phyloP scores from a whole-genome alignment of 2,888 invertebrate genomes.

The Sussaba pulchella region DNA sequence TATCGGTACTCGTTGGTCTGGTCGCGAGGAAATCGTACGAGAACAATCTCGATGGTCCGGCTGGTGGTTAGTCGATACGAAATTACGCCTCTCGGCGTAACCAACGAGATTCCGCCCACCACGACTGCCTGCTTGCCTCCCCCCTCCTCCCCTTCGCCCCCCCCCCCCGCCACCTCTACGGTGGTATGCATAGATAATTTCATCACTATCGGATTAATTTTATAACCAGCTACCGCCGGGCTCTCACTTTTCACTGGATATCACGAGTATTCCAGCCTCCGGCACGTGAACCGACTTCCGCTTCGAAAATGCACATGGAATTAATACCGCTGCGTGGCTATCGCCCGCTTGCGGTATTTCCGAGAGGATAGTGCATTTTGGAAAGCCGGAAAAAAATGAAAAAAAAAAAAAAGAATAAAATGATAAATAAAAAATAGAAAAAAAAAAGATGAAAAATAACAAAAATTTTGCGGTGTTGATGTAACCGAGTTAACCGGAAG shows the following conservation, averaged over 20 bases:
- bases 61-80: constrained; percentile 47
- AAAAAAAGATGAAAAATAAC: background rate
- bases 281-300: background rate
- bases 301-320: background rate
- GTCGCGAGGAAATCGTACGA: background rate
- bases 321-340: too few species aligned
- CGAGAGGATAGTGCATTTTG: background rate
- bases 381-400: background rate
- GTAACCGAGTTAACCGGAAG: background rate
- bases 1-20: background rate
- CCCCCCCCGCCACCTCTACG: background rate
- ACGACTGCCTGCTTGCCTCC: constrained; percentile 31
- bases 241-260: constrained; percentile 14
- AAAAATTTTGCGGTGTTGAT: background rate
- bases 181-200: constrained; percentile 32
- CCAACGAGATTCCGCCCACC: constrained; percentile 54
- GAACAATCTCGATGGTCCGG: constrained; percentile 1
- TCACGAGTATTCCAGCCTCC: background rate
- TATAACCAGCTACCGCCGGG: constrained; percentile 19
- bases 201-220: constrained; percentile 47
- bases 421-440: too few species aligned
- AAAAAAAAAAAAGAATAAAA: background rate
- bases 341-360: background rate
- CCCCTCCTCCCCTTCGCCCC: background rate
- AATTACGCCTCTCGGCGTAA: constrained; percentile 56